These are phyloP conservation scores for Adelosebastes latens DNA, from an alignment of 2,797 vertebrate species.

Conservation along the genomic window DNA sequence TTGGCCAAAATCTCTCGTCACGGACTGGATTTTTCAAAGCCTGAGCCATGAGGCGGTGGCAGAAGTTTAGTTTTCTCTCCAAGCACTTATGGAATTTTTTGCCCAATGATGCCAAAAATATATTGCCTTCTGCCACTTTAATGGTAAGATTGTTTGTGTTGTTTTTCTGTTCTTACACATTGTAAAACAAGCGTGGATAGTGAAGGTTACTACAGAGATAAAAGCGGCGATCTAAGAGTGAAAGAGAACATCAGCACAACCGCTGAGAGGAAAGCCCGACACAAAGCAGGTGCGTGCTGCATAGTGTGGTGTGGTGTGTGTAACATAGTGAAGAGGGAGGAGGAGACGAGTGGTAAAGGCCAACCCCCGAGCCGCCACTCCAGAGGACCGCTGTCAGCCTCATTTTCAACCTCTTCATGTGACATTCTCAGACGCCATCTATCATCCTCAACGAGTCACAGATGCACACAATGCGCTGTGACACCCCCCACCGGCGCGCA, in stretches of 20 bases:
- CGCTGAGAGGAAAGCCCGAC: neutral
- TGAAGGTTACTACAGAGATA: constrained; percentile 1
- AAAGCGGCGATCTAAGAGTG: constrained; percentile 15
- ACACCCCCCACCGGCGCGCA: neutral
- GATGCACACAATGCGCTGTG: constrained; percentile 7
- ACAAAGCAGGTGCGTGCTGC: constrained; percentile 16
- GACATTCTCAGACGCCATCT: constrained; percentile 65
- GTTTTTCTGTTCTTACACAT: neutral
- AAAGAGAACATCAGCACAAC: neutral
- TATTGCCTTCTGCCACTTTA: neutral
- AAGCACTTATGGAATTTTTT: no score
- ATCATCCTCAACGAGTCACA: constrained; percentile 63
- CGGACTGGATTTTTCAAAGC: no score
- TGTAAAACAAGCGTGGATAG: neutral
- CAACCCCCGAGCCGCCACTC: constrained; percentile 60
- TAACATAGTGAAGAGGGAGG: constrained; percentile 12
- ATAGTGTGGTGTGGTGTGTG: neutral
- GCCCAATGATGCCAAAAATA: no score
- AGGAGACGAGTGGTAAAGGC: constrained; percentile 54
- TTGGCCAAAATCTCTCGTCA: no score
- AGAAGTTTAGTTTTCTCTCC: no score
- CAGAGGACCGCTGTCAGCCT: constrained; percentile 65
- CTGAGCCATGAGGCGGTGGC: no score
- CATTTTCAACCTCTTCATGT: constrained; percentile 65
- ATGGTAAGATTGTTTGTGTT: neutral